Percentiles rank a stretch among this genome's conserved stretches.
phyloP scores from a whole-genome alignment of 2,113 vertebrate genomes.

The Harpagus bidentatus region DNA sequence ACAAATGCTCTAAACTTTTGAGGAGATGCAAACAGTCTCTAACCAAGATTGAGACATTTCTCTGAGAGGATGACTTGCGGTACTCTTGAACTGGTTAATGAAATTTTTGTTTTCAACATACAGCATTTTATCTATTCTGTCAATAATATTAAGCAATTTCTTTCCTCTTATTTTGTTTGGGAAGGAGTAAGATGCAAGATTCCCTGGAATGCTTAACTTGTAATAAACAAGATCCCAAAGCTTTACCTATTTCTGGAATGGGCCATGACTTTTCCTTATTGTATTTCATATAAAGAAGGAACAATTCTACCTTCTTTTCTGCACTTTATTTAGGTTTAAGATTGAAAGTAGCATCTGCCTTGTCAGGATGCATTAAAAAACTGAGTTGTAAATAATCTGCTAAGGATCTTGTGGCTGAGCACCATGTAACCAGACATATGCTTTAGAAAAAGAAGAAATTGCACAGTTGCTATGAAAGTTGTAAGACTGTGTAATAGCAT shows the following conservation, averaged over 20 bases:
- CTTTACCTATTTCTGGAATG: background rate
- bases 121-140: background rate
- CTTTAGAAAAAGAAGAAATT: background rate
- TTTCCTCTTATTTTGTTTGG: background rate
- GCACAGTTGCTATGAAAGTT: background rate
- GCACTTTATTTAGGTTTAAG: background rate
- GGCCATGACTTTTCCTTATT: background rate
- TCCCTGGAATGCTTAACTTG: background rate
- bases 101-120: background rate
- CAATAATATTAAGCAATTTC: background rate
- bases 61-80: background rate
- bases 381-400: background rate
- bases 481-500: background rate
- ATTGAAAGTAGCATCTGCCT: background rate
- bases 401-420: background rate
- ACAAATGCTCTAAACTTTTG: background rate
- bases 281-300: background rate
- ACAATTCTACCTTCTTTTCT: background rate
- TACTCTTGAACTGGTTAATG: background rate
- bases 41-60: background rate
- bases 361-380: background rate
- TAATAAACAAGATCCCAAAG: background rate
- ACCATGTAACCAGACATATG: background rate
- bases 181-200: background rate
- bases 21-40: background rate